Evolutionary conservation across 2,113 vertebrate genomes (phyloP).

Genomic region (Grallaria varia): DNA sequence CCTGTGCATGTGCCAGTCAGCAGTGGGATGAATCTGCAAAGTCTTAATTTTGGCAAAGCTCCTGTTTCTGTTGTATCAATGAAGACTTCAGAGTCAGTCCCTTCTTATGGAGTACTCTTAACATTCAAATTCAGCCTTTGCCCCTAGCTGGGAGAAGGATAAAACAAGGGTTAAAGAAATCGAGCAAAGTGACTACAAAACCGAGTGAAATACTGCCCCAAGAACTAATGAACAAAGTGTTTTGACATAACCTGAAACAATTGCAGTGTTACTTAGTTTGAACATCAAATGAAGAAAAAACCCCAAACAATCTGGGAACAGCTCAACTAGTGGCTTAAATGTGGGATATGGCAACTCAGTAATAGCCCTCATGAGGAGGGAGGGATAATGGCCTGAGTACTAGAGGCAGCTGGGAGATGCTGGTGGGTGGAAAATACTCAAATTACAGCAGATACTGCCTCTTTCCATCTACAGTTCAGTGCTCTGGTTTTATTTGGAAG

Average conservation of each 20-base stretch:
- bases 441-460: neutral
- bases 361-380: neutral
- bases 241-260: constrained; percentile 10
- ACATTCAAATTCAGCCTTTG: neutral
- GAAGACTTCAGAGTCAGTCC: neutral
- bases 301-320: neutral
- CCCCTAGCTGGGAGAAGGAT: neutral
- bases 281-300: neutral
- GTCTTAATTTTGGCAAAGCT: neutral
- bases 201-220: neutral
- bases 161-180: neutral
- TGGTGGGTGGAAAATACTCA: neutral
- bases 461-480: neutral
- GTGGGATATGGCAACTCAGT: neutral
- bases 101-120: neutral
- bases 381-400: neutral
- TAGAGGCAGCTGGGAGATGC: neutral
- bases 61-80: neutral
- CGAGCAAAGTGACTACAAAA: neutral
- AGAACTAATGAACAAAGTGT: neutral
- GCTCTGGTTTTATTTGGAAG: neutral
- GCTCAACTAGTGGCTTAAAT: neutral
- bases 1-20: neutral
- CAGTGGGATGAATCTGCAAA: neutral
- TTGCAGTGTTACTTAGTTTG: neutral